These are phyloP conservation scores for Upupa epops DNA, from an alignment of 2,113 vertebrate genomes.

Conservation along the genomic window DNA sequence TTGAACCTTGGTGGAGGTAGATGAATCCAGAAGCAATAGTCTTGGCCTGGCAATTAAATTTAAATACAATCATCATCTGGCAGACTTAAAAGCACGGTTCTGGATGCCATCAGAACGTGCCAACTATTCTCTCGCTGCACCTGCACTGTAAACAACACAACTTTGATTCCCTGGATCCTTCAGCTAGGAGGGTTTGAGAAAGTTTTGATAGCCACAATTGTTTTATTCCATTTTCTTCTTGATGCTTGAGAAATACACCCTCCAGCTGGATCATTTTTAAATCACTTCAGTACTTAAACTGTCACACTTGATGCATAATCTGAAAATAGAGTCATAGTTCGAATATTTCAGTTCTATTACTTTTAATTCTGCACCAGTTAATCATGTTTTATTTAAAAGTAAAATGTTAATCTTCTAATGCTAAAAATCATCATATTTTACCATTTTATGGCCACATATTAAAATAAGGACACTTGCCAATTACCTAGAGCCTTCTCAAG, in stretches of 20 bases:
- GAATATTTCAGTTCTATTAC: constrained; percentile 56
- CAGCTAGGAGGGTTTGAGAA: not conserved
- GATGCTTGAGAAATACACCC: not conserved
- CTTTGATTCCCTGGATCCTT: not conserved
- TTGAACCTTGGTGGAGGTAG: not conserved
- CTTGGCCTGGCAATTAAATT: not conserved
- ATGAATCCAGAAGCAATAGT: not conserved
- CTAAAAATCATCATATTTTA: constrained; percentile 54
- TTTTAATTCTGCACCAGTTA: constrained; percentile 47
- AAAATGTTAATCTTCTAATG: constrained; percentile 62
- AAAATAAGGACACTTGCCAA: constrained; percentile 42
- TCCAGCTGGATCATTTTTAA: constrained; percentile 37
- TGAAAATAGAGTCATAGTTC: constrained; percentile 42
- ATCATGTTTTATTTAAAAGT: constrained; percentile 66
- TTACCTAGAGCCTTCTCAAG: constrained; percentile 15
- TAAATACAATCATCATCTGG: not conserved
- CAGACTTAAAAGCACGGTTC: not conserved
- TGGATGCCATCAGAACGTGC: not conserved
- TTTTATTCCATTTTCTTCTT: constrained; percentile 27
- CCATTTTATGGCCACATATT: not conserved
- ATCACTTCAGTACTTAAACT: constrained; percentile 52
- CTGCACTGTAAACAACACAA: not conserved
- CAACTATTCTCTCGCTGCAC: not conserved
- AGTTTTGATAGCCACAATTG: not conserved
- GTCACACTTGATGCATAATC: constrained; percentile 47